Evolutionary conservation across 2,888 invertebrate species (phyloP), one percentile per base, ranked within the genome.

Genomic region (Alsophila aescularia): DNA sequence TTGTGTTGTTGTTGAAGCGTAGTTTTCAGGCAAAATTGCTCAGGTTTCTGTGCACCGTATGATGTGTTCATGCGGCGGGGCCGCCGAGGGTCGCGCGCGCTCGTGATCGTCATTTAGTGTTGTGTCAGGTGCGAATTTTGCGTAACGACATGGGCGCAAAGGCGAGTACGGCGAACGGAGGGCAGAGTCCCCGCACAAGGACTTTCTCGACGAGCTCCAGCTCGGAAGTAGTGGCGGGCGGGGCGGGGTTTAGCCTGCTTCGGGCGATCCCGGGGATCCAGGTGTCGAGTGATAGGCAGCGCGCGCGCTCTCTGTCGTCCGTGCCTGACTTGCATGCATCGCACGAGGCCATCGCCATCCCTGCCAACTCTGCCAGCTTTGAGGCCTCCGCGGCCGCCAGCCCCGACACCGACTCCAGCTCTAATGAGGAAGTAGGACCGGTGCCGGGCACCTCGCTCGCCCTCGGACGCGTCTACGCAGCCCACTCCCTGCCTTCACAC

Each of bases 401-500:
- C 77, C 93, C 91, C 48, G 96, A 93, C 84, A 95, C 93, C 42
- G 95, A 93, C 90, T 94, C 93, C 79, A 95, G 93, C 77, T 94
- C 92, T 62, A 94, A 94, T 42, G 95, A 95, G 73, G 95, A 95
- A 70, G 93, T 93, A 0, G 87, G 80, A 0, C 83, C 88, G 0
- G 79, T 70, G 13, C 72, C 90, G 0, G 87, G 86, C 36, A 82
- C 88, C 0, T 86, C 90, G 7, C 89, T 95, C 63, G 94, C 95
- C 52, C 92, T 95, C 44, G 95, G 96, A 57, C 92, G 96, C 64
- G 96, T 97, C 29, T 97, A 96, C 79, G 95, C 97, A 58, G 96
- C 97, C 72, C 97, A 97, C 86, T 97, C 97, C 73, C 92, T 97
- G 90, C 97, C 97, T 79, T 96, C 97, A 70, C 97, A 97, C 90